Conservation (phyloP, 2,888 invertebrate genomes). For the Physocephala rufipes region DNA sequence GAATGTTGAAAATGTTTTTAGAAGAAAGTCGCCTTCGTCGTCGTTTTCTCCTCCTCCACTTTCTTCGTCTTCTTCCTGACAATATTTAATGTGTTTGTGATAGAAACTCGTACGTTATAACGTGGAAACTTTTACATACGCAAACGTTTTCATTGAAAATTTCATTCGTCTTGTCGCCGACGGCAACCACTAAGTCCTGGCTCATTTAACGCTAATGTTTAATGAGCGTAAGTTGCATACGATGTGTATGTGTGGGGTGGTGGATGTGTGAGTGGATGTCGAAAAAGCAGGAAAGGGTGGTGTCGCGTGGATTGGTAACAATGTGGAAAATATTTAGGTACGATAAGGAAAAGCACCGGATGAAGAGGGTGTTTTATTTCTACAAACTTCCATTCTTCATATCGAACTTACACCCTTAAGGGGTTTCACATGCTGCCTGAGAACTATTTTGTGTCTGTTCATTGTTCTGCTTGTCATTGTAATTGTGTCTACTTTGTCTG, state of each 20-base stretch:
- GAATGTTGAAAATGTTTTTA: no score
- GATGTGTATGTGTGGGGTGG: no score
- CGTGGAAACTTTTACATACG: neutral
- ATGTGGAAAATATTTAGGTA: no score
- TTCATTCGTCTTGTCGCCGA: slow-evolving; percentile 4
- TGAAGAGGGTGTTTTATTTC: neutral
- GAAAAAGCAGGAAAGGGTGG: neutral
- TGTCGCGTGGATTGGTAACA: no score
- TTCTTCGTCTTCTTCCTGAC: slow-evolving; percentile 6
- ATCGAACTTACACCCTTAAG: neutral
- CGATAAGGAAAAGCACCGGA: no score
- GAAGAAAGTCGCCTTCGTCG: no score
- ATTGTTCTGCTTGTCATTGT: neutral
- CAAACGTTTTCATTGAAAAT: slow-evolving; percentile 31
- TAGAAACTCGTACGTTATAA: slow-evolving; percentile 5
- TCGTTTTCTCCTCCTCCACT: no score
- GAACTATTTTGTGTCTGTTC: slow-evolving; percentile 2
- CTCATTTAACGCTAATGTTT: neutral
- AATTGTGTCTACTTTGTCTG: slow-evolving; percentile 3
- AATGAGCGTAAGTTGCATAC: no score
- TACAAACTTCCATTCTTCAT: neutral
- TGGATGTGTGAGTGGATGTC: neutral
- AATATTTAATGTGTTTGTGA: neutral
- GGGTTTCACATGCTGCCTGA: neutral
- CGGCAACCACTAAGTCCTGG: neutral